These are phyloP conservation scores for Pimephales promelas DNA, from an alignment of 2,113 vertebrate species.

Conservation along the genomic window DNA sequence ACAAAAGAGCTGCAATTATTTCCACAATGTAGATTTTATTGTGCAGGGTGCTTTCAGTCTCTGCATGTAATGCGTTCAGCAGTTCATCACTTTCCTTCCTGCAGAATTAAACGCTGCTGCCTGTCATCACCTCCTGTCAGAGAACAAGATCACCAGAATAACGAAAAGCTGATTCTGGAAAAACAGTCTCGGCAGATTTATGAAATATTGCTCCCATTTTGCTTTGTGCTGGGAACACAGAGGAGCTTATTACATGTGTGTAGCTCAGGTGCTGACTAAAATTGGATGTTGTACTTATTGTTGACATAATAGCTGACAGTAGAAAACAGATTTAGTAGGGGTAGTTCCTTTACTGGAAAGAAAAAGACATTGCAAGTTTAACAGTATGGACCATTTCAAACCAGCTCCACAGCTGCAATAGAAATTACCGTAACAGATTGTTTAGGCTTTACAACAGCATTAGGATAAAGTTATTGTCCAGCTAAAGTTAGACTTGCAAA, in stretches of 20 bases:
- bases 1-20: constrained; percentile 63
- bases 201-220: constrained; percentile 21
- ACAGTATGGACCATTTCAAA: no score
- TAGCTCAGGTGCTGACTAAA: constrained; percentile 13
- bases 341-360: not conserved
- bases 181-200: constrained; percentile 31
- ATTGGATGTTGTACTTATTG: constrained; percentile 20
- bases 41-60: constrained; percentile 35
- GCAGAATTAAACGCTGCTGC: constrained; percentile 55
- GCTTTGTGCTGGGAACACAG: constrained; percentile 18
- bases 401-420: no score
- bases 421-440: no score
- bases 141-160: constrained; percentile 44
- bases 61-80: constrained; percentile 51
- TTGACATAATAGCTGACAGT: constrained; percentile 13
- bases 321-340: not conserved
- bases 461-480: no score
- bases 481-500: no score
- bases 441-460: no score
- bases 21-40: constrained; percentile 53
- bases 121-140: constrained; percentile 44
- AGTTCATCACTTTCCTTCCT: constrained; percentile 50
- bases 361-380: not conserved
- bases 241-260: constrained; percentile 14
- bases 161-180: constrained; percentile 42